Evolutionary conservation across 1,140 invertebrate species (phyloP).

Genomic region (Bombus soroeensis): DNA sequence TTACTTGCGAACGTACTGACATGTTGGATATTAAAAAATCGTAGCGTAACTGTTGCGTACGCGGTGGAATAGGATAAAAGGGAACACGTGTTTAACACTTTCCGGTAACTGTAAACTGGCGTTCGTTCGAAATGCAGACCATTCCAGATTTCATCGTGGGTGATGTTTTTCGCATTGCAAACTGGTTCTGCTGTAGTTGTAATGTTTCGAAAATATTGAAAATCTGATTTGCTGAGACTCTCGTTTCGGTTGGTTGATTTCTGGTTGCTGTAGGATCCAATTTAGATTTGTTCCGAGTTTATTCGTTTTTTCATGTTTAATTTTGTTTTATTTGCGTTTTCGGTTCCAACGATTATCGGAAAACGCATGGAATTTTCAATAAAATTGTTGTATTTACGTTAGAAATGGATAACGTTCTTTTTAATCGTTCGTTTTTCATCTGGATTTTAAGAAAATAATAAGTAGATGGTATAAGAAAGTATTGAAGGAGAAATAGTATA

Average conservation of each 20-base stretch:
- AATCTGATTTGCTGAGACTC: neutral
- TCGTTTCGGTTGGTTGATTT: neutral
- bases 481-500: neutral
- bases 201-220: constrained; percentile 9
- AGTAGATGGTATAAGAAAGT: fast-evolving
- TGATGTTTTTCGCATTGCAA: neutral
- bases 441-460: neutral
- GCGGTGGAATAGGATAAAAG: neutral
- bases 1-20: neutral
- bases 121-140: neutral
- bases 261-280: neutral
- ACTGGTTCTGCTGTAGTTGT: neutral
- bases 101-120: neutral
- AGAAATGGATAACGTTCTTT: neutral
- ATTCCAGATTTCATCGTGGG: no score
- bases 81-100: constrained; percentile 9
- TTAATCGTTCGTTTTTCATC: neutral
- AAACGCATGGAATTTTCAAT: no score
- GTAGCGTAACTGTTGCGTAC: neutral
- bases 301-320: neutral
- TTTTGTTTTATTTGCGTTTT: neutral
- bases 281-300: neutral
- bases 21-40: neutral
- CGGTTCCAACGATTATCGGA: neutral
- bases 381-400: no score